Base-by-base conservation (phyloP, 2,113 vertebrate genomes). In the Brachionichthys hirsutus region DNA sequence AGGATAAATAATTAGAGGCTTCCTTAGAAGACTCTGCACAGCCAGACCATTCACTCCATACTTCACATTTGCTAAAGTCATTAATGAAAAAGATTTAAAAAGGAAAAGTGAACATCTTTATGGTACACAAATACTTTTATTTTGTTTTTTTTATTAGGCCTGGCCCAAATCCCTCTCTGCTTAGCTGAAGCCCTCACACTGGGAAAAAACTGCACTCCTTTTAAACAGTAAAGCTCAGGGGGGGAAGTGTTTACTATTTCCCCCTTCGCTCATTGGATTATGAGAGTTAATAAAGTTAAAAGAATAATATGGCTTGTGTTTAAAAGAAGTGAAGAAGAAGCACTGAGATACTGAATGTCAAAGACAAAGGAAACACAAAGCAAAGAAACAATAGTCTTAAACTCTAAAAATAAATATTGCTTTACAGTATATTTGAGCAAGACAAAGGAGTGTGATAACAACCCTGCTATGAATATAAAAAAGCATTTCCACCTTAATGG, bases 1-100 rank as follows among this genome's bases (percentile, higher is more conserved):
- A 89, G 90, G 89, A 88, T 88, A 91, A 91, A 90, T 90, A 90
- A 92, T 90, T 89, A 89, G 83, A 87, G 83, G 83, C 82, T 69
- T 87, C 50, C 84, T 90, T 89, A 89, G 85, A 92, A 89, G 89
- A 82, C 81, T 70, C 77, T 58, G 70, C 73, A 64, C 76, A 81
- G 82, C 75, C 64, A 58, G 85, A 73, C 71, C 70, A 77, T 87
- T 89, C 77, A 84, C 79, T 90, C 71, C 67, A 69, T 75, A 76
- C 82, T 81, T 86, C 80, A 88, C 91, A 90, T 92, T 89, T 91
- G 91, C 85, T 89, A 89, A 90, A 91, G 88, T 92, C 91, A 92
- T 92, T 91, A 91, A 91, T 90, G 90, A 91, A 89, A 90, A 90
- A 88, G 79, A 87, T 83, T 89, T 87, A 66, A 65, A 83, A 83